Conservation (phyloP, 1,140 invertebrate genomes). For the Leptoteleia sp. region DNA sequence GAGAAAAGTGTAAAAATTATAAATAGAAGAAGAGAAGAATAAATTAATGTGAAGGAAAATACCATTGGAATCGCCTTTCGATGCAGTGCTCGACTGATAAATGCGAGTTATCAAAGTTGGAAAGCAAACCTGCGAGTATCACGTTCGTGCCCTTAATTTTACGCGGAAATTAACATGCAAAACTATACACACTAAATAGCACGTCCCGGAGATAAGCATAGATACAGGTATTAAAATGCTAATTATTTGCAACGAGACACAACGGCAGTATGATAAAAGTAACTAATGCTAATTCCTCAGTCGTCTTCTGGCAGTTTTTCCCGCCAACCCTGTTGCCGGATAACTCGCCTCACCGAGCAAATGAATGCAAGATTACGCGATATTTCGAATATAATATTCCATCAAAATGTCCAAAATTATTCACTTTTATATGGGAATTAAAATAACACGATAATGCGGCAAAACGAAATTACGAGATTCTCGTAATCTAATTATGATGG, state of each 20-base stretch:
- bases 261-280: conserved; percentile 70
- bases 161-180: conserved; percentile 72
- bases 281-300: conserved; percentile 69
- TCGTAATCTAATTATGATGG: conserved; percentile 38
- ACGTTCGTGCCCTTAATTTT: conserved; percentile 70
- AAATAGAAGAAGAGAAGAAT: too few relatives aligned
- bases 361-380: conserved; percentile 49
- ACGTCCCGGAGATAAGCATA: conserved; percentile 68
- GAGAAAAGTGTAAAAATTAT: background rate
- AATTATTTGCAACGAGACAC: conserved; percentile 72
- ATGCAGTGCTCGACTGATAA: conserved; percentile 17
- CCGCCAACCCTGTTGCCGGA: background rate
- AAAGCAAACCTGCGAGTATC: conserved; percentile 35
- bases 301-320: conserved; percentile 23
- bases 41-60: too few relatives aligned
- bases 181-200: conserved; percentile 65
- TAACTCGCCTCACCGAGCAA: conserved; percentile 27
- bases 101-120: conserved; percentile 29
- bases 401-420: conserved; percentile 35
- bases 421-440: conserved; percentile 17
- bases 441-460: conserved; percentile 6
- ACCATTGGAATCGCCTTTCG: background rate
- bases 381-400: conserved; percentile 37
- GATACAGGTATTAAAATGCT: conserved; percentile 75
- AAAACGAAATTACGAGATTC: background rate